phyloP scores from a whole-genome alignment of 2,113 vertebrate species.

The Leuciscus idus region DNA sequence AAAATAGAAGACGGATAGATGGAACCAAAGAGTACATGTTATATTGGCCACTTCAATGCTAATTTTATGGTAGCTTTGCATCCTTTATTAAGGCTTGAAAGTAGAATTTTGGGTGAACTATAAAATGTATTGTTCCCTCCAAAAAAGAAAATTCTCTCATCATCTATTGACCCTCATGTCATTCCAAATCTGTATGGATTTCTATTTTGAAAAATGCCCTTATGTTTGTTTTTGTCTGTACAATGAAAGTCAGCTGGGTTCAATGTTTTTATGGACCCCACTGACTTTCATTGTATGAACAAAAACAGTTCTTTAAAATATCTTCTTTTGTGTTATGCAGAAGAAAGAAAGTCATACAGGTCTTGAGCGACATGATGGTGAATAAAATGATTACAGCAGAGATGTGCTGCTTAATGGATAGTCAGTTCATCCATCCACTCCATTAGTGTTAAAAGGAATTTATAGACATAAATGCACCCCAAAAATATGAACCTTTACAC shows the following conservation, averaged over 20 bases:
- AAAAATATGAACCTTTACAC: background rate
- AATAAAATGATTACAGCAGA: background rate
- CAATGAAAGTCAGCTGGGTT: background rate
- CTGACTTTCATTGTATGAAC: too few relatives aligned
- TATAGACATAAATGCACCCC: constrained; percentile 35
- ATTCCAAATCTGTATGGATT: too few relatives aligned
- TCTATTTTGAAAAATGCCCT: too few relatives aligned
- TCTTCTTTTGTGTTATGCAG: too few relatives aligned
- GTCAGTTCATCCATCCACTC: background rate
- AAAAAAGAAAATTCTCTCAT: too few relatives aligned
- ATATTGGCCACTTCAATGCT: background rate
- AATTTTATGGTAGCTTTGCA: background rate
- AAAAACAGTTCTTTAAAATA: too few relatives aligned
- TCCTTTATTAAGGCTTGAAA: background rate
- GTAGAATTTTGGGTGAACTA: background rate
- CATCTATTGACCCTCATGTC: too few relatives aligned
- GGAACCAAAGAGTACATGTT: background rate
- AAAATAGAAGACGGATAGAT: background rate
- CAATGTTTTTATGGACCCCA: background rate
- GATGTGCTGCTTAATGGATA: background rate
- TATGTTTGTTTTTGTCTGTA: too few relatives aligned
- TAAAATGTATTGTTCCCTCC: too few relatives aligned
- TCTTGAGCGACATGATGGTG: too few relatives aligned
- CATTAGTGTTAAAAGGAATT: constrained; percentile 20
- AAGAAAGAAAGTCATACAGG: too few relatives aligned